phyloP scores from a whole-genome alignment of 2,797 vertebrate genomes.

The Limnodromus scolopaceus region DNA sequence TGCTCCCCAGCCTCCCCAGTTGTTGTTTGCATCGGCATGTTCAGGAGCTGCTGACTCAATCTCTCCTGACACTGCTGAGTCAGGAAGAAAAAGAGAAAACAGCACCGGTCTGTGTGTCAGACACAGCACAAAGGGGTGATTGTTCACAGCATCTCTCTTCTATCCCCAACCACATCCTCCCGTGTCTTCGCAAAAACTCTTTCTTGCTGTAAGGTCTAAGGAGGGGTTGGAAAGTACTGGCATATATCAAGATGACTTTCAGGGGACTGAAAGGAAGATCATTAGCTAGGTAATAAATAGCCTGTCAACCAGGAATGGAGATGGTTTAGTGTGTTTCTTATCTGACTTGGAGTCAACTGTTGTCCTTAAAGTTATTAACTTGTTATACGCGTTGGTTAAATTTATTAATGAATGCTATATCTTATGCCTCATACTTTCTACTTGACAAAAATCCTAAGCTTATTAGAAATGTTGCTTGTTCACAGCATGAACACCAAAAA shows the following conservation, averaged over 20 bases:
- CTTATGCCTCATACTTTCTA: background rate
- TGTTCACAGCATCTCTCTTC: background rate
- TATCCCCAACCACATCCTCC: background rate
- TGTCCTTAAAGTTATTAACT: background rate
- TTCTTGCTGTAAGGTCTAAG: background rate
- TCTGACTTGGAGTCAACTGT: background rate
- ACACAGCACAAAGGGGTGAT: background rate
- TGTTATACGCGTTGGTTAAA: background rate
- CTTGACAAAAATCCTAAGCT: background rate
- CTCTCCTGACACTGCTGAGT: constrained; percentile 9
- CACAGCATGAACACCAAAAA: background rate
- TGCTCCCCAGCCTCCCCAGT: background rate
- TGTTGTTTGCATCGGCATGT: background rate
- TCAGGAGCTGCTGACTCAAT: constrained; percentile 43
- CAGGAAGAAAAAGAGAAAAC: background rate
- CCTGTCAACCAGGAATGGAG: background rate
- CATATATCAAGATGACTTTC: background rate
- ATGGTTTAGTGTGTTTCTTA: background rate
- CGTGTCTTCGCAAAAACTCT: background rate
- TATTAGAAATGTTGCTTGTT: background rate
- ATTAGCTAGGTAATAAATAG: background rate
- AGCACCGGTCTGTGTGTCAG: background rate
- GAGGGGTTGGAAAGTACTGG: background rate
- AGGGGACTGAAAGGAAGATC: background rate
- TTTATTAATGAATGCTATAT: background rate